Evolutionary conservation across 2,888 invertebrate species (phyloP).

Genomic region (Drosophila vallismaia): DNA sequence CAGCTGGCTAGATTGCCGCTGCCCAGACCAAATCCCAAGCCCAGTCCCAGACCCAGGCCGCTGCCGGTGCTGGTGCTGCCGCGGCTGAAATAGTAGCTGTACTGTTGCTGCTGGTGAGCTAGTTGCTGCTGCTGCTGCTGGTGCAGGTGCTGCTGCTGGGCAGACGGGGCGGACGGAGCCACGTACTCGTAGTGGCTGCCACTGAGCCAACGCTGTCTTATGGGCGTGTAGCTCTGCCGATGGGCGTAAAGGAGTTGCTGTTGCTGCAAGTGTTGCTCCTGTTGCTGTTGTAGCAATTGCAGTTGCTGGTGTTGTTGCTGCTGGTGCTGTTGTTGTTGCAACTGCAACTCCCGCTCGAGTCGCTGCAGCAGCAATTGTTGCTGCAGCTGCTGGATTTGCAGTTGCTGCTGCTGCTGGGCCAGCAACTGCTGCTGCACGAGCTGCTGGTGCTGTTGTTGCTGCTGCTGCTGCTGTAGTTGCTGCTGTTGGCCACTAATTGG

Average conservation of each 20-base stretch:
- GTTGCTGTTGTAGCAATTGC: slow-evolving; percentile 33
- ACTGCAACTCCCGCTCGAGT: slow-evolving; percentile 73
- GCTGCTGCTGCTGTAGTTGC: slow-evolving; percentile 70
- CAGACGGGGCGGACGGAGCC: slow-evolving; percentile 15
- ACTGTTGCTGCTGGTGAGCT: slow-evolving; percentile 64
- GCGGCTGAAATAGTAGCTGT: slow-evolving; percentile 72
- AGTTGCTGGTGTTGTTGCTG: slow-evolving; percentile 53
- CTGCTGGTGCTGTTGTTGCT: slow-evolving; percentile 69
- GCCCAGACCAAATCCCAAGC: slow-evolving; percentile 75
- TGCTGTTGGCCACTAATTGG: slow-evolving; percentile 83
- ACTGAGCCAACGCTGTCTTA: slow-evolving; percentile 63
- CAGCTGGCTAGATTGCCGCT: slow-evolving; percentile 70
- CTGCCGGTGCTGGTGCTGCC: slow-evolving; percentile 70
- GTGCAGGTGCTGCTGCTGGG: slow-evolving; percentile 32
- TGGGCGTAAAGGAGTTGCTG: slow-evolving; percentile 62
- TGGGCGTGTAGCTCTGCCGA: slow-evolving; percentile 59
- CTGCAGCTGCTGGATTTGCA: slow-evolving; percentile 75
- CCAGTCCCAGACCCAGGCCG: slow-evolving; percentile 72
- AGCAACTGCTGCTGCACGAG: slow-evolving; percentile 74
- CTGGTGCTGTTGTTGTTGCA: slow-evolving; percentile 1
- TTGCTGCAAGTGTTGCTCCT: slow-evolving; percentile 52
- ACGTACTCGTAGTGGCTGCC: slow-evolving; percentile 46
- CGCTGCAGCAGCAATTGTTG: slow-evolving; percentile 75
- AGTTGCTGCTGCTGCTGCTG: slow-evolving; percentile 54
- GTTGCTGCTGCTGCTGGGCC: slow-evolving; percentile 78